Evolutionary conservation across 2,888 invertebrate species (phyloP).

Genomic region (Ophioninae sp.): DNA sequence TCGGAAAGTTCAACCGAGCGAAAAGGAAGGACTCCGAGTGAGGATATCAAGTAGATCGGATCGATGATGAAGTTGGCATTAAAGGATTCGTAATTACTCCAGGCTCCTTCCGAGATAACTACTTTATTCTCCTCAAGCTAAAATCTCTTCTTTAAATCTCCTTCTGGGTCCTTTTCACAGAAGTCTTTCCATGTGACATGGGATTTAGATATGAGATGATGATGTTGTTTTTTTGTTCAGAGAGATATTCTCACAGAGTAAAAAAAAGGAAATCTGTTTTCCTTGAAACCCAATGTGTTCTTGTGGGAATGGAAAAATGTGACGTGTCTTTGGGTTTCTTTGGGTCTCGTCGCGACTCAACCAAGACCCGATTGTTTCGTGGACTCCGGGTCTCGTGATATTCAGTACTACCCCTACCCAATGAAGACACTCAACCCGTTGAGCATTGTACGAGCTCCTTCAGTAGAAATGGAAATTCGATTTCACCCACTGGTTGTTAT

Average conservation of each 20-base stretch:
- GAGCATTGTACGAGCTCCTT: constrained; percentile 39
- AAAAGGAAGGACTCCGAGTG: constrained; percentile 47
- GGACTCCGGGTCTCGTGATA: constrained; percentile 21
- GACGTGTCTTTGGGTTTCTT: not conserved
- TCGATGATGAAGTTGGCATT: constrained; percentile 61
- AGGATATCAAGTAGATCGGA: constrained; percentile 68
- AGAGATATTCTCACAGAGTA: not conserved
- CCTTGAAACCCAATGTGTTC: not conserved
- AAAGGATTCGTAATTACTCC: constrained; percentile 77
- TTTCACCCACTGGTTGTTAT: constrained; percentile 58
- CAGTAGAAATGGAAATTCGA: constrained; percentile 58
- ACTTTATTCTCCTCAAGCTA: constrained; percentile 58
- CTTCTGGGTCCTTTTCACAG: constrained; percentile 17
- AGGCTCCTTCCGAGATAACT: constrained; percentile 68
- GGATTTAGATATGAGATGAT: constrained; percentile 9
- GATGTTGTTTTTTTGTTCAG: not conserved
- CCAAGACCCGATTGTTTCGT: not conserved
- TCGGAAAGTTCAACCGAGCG: constrained; percentile 16
- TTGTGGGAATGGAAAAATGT: not conserved
- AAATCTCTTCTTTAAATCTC: constrained; percentile 7
- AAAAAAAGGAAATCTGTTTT: not conserved
- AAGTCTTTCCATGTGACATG: not conserved
- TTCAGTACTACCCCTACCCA: constrained; percentile 13
- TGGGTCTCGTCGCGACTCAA: not conserved
- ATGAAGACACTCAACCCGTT: not conserved